Conservation (phyloP, 2,888 invertebrate genomes). For the Adelognathus sp. region DNA sequence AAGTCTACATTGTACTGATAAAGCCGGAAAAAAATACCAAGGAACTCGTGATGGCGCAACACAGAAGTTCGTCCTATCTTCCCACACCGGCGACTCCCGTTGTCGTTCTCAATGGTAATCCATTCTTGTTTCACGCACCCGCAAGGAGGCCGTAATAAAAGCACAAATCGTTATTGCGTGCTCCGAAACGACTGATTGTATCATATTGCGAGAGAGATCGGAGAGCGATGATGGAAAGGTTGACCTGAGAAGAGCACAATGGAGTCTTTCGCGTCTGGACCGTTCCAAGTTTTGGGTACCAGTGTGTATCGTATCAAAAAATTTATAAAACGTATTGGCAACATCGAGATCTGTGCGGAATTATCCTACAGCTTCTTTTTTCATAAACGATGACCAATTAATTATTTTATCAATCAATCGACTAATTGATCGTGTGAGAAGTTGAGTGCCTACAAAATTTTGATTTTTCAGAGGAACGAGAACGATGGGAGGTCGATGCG, state of each 20-base stretch:
- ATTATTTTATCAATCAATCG: neutral
- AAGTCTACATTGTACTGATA: conserved; percentile 83
- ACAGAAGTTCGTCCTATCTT: conserved; percentile 74
- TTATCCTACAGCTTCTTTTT: too few species aligned
- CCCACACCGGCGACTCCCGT: conserved; percentile 70
- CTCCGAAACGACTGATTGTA: neutral
- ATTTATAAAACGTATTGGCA: too few species aligned
- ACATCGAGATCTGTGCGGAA: too few species aligned
- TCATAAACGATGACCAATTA: too few species aligned
- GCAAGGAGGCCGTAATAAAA: conserved; percentile 51
- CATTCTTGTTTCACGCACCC: conserved; percentile 58
- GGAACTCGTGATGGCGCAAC: conserved; percentile 82
- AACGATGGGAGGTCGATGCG: conserved; percentile 34
- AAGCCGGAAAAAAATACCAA: conserved; percentile 84
- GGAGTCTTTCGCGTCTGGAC: too few species aligned
- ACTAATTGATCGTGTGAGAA: neutral
- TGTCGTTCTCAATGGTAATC: conserved; percentile 71
- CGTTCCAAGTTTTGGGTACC: too few species aligned
- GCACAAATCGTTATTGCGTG: neutral
- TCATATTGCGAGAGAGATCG: neutral
- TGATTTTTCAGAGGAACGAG: conserved; percentile 33
- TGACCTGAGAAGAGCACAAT: too few species aligned
- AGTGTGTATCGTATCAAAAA: too few species aligned
- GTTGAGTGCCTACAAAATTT: neutral
- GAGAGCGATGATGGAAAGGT: neutral